phyloP scores from a whole-genome alignment of 2,888 invertebrate species.

The Drosophila monieri region DNA sequence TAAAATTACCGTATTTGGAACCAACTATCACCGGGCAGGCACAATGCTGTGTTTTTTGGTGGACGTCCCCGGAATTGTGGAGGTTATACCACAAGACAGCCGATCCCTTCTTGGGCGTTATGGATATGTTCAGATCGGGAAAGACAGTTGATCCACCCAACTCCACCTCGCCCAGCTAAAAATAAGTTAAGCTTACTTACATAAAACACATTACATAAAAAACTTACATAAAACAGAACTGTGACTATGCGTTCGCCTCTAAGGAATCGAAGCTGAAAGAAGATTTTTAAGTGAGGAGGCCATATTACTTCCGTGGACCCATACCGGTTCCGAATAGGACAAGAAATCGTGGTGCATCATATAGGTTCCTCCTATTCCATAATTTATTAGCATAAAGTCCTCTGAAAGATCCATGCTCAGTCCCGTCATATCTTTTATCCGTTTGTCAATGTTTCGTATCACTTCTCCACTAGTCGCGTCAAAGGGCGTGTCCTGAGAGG shows the following conservation, averaged over 20 bases:
- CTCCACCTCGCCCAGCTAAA: conserved; percentile 37
- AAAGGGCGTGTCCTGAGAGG: conserved; percentile 18
- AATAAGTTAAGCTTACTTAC: too few species aligned
- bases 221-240: conserved; percentile 47
- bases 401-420: conserved; percentile 20
- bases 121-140: conserved; percentile 30
- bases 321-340: conserved; percentile 3
- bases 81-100: conserved; percentile 47
- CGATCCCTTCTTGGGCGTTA: conserved; percentile 35
- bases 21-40: conserved; percentile 45
- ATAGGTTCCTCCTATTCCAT: conserved; percentile 46
- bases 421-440: conserved; percentile 46
- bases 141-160: conserved; percentile 44
- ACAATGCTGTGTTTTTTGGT: conserved; percentile 21
- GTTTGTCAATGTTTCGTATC: not conserved
- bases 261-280: not conserved
- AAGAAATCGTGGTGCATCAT: conserved; percentile 12
- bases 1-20: conserved; percentile 40
- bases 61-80: not conserved
- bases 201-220: too few species aligned
- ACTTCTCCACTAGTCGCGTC: accelerated
- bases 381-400: conserved; percentile 19
- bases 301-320: not conserved
- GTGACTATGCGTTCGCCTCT: conserved; percentile 41
- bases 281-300: not conserved